These are phyloP conservation scores for Syngnathus typhle DNA, from an alignment of 2,113 vertebrate species.

Conservation along the genomic window DNA sequence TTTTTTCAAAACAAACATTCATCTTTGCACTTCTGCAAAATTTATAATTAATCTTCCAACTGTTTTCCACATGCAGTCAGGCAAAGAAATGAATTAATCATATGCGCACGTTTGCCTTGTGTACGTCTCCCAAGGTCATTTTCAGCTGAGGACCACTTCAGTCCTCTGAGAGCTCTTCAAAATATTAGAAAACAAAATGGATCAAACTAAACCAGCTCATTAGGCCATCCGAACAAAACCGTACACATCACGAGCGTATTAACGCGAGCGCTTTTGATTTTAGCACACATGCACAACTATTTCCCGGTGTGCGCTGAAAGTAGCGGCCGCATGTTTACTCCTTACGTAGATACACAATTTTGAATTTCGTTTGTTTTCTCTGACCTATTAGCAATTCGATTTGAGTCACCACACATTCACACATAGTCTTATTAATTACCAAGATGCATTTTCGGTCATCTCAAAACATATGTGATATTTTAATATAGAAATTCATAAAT, in stretches of 20 bases:
- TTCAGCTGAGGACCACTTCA: constrained; percentile 27
- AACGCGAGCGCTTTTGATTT: too few species aligned
- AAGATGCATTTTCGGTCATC: not conserved
- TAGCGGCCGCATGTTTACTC: too few species aligned
- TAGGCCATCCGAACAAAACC: too few species aligned
- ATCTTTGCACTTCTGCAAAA: constrained; percentile 43
- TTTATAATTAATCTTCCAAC: constrained; percentile 20
- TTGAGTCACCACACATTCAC: too few species aligned
- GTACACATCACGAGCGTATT: too few species aligned
- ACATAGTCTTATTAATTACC: not conserved
- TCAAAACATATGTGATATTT: not conserved
- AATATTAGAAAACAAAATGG: not conserved
- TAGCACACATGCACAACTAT: too few species aligned
- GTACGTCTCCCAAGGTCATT: constrained; percentile 53
- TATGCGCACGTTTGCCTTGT: constrained; percentile 30
- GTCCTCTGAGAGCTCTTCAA: not conserved
- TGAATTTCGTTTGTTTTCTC: too few species aligned
- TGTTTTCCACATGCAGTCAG: constrained; percentile 40
- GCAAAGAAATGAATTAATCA: constrained; percentile 58
- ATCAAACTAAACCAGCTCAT: too few species aligned
- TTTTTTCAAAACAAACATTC: constrained; percentile 48
- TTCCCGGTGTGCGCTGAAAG: too few species aligned
- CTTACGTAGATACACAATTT: too few species aligned
- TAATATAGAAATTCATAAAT: not conserved
- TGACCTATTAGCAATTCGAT: too few species aligned